These are phyloP conservation scores for Lypha dubia DNA, from an alignment of 2,888 invertebrate genomes.

Conservation along the genomic window DNA sequence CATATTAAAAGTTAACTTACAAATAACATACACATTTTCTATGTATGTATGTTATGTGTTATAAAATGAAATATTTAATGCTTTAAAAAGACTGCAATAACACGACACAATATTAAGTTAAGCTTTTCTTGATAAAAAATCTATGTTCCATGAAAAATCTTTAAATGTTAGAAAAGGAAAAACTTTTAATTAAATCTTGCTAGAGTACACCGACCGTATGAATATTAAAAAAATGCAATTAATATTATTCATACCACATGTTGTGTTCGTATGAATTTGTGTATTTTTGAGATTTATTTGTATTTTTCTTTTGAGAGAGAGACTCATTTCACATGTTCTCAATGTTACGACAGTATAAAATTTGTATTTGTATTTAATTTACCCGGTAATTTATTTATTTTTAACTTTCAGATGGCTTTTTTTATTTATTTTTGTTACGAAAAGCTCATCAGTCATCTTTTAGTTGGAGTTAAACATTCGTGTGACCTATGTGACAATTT, in stretches of 20 bases:
- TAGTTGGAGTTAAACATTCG: not conserved
- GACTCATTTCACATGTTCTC: constrained; percentile 4
- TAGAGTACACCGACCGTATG: constrained; percentile 1
- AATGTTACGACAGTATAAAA: not conserved
- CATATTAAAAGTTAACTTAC: constrained; percentile 12
- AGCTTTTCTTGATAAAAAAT: not conserved
- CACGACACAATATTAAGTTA: not conserved
- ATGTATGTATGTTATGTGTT: too few relatives aligned
- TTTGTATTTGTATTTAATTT: constrained; percentile 15
- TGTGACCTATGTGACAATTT: not conserved
- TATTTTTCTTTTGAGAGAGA: not conserved
- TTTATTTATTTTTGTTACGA: not conserved
- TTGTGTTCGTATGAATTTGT: not conserved
- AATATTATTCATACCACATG: constrained; percentile 51
- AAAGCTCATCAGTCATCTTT: constrained; percentile 18
- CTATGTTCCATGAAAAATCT: not conserved
- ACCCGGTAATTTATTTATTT: not conserved
- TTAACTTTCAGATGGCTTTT: not conserved
- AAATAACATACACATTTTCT: not conserved
- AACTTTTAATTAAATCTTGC: not conserved
- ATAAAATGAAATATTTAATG: not conserved
- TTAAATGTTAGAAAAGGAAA: not conserved
- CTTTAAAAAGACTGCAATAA: not conserved
- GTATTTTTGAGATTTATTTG: not conserved
- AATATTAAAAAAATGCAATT: constrained; percentile 7